Conservation (phyloP, 2,113 vertebrate genomes). For the Marcusenius ussheri region DNA sequence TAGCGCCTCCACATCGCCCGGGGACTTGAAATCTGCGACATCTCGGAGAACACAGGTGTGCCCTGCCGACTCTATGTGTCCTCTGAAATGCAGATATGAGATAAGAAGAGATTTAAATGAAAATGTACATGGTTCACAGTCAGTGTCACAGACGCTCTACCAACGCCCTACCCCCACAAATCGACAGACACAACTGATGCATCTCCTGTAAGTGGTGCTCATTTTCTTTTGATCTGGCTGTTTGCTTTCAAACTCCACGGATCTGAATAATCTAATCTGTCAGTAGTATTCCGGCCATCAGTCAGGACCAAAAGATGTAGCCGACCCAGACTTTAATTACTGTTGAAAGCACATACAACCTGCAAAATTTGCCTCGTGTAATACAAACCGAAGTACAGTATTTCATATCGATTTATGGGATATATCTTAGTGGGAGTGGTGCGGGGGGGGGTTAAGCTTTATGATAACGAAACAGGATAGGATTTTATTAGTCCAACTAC, state of each 20-base stretch:
- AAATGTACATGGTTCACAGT: neutral
- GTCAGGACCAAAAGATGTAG: neutral
- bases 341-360: neutral
- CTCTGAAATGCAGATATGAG: conserved; percentile 48
- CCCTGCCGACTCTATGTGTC: conserved; percentile 75
- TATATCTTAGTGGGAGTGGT: neutral
- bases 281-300: neutral
- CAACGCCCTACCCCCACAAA: neutral
- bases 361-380: neutral
- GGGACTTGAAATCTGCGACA: conserved; percentile 57
- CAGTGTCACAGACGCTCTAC: neutral
- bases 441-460: neutral
- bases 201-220: neutral
- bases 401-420: neutral
- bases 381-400: neutral
- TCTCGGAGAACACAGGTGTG: conserved; percentile 77
- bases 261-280: neutral
- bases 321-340: neutral
- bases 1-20: conserved; percentile 59
- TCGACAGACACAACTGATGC: neutral
- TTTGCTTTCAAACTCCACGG: neutral
- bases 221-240: neutral
- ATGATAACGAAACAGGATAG: neutral
- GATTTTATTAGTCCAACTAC: neutral
- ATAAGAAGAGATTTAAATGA: neutral